These are phyloP conservation scores for Alca torda DNA, from an alignment of 2,797 vertebrate species.

Conservation along the genomic window DNA sequence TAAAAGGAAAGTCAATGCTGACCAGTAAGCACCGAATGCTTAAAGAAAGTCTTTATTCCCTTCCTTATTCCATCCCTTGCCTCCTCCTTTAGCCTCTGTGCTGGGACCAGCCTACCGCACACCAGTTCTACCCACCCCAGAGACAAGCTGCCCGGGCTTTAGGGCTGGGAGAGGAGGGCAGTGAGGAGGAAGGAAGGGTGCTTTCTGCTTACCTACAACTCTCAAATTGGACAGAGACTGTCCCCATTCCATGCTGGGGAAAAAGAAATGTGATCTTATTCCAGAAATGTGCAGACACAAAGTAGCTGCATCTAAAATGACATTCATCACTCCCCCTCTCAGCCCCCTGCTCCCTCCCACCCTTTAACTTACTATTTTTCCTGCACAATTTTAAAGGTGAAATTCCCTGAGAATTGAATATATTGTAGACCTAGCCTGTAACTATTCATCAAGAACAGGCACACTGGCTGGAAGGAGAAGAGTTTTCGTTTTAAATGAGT, in stretches of 20 bases:
- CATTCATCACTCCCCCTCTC: background rate
- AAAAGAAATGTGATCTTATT: background rate
- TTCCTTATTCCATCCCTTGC: background rate
- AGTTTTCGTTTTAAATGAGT: background rate
- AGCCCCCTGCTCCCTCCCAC: constrained; percentile 16
- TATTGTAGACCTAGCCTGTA: background rate
- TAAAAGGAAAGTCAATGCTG: background rate
- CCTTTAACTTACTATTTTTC: background rate
- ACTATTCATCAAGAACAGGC: background rate
- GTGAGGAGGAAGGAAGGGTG: background rate
- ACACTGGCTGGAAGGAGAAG: background rate
- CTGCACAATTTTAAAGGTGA: background rate
- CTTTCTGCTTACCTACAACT: background rate
- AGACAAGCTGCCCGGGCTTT: background rate
- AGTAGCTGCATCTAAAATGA: background rate
- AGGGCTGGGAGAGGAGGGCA: background rate
- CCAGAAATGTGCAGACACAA: background rate
- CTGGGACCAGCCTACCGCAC: background rate
- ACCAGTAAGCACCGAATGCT: background rate
- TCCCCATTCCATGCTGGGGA: background rate
- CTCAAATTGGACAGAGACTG: background rate
- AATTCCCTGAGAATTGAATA: background rate
- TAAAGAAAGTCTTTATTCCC: background rate
- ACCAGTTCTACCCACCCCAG: no score
- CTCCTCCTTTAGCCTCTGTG: background rate